Evolutionary conservation across 2,888 invertebrate species (phyloP).

Genomic region (Andrena minutula): DNA sequence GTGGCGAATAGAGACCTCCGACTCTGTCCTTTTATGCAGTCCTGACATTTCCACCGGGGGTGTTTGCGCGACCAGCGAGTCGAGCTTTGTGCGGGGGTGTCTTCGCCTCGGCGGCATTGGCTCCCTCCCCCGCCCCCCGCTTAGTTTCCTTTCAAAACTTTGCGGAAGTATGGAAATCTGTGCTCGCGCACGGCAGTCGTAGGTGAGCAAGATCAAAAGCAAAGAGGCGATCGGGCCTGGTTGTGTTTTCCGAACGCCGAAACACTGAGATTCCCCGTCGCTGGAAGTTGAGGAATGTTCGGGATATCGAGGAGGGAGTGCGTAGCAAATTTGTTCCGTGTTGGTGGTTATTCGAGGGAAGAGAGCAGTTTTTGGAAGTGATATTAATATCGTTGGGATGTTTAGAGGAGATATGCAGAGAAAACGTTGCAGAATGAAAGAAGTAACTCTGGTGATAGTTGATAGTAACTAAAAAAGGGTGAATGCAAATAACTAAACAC

Average conservation of each 20-base stretch:
- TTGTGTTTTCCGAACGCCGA: slow-evolving; percentile 31
- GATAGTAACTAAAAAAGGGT: too few relatives aligned
- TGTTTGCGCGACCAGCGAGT: background rate
- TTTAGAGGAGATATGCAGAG: background rate
- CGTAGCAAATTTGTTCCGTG: slow-evolving; percentile 19
- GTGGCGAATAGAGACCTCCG: background rate
- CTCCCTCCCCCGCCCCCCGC: background rate
- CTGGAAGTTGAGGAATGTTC: slow-evolving; percentile 55
- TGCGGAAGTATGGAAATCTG: slow-evolving; percentile 41
- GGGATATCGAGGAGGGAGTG: slow-evolving; percentile 25
- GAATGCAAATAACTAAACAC: background rate
- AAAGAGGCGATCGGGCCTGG: background rate
- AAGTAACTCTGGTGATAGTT: background rate
- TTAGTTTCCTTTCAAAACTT: slow-evolving; percentile 30
- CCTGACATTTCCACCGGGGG: slow-evolving; percentile 4
- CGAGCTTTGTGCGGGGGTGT: slow-evolving; percentile 6
- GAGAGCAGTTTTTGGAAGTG: background rate
- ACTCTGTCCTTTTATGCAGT: slow-evolving; percentile 12
- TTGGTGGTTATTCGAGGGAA: slow-evolving; percentile 9
- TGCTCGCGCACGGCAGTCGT: background rate
- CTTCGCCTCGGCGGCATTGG: slow-evolving; percentile 1
- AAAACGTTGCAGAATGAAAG: background rate
- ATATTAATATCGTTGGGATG: slow-evolving; percentile 31
- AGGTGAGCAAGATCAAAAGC: slow-evolving; percentile 50
- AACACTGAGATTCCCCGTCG: slow-evolving; percentile 26